Base-by-base conservation (phyloP, 2,888 invertebrate species). In the Pseudolycoriella hygida region DNA sequence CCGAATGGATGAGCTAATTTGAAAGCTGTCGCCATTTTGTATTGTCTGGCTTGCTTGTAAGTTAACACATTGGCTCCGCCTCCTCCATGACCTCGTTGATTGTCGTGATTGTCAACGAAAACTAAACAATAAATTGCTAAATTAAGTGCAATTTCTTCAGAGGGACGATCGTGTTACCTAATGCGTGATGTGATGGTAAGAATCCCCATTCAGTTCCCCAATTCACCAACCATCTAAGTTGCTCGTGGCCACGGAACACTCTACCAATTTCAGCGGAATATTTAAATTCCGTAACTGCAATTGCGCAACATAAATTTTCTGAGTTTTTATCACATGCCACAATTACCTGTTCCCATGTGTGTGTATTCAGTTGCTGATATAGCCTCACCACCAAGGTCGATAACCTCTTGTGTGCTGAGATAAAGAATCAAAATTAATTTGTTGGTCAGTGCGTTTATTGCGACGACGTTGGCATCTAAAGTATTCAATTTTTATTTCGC, bases 31-130 rank as follows among this genome's bases (percentile, higher is more conserved):
- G 89, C 92, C 68, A 71, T 78, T 63, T 78, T 86, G 63, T 86
- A 86, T 37, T 68, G 67, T 53, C 68, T 76, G 0, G 80, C 32
- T 1, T 65, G 59, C 56, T 82, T 82, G 61, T 83, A 75, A 2
- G 78, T 84, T 4, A 86, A 66, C 40, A 83, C 74, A 43, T 62
- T 56, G 6, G 67, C 70, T 41, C 72, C 73, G 8, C 66, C 68
- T 41, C 73, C 77, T 43, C 77, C 77, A 50, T 79, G 76, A 3
- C 80, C 81, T 54, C 92, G 71, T 60, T 90, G 89, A 57, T 84
- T 88, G 60, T 93, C 93, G 56, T 93, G 92, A 63, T 93, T 93
- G 57, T 90, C 90, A 44, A 90, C 74, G 57, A 90, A 89, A 14
- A 80, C 76, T 1, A 85, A 55, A 1, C 81, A n/a, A n/a, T n/a